These are phyloP conservation scores for Agapostemon virescens DNA, from an alignment of 2,888 invertebrate genomes.

Conservation along the genomic window DNA sequence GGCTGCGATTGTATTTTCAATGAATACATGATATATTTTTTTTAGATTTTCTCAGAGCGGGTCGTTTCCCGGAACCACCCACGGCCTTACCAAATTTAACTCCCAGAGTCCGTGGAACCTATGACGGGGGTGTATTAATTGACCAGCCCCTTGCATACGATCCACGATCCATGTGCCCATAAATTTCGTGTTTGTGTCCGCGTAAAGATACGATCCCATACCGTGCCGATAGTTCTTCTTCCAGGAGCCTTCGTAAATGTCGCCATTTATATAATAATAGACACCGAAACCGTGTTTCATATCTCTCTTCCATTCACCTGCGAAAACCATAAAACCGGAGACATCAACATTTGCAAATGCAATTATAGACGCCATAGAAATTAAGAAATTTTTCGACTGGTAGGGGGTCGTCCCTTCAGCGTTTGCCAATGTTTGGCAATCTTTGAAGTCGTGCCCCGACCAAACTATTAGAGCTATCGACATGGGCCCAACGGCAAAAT, in stretches of 20 bases:
- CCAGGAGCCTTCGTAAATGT: constrained; percentile 91
- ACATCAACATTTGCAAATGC: too few species aligned
- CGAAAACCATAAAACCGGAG: neutral
- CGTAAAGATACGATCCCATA: constrained; percentile 88
- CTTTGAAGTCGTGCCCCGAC: too few species aligned
- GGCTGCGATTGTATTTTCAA: constrained; percentile 78
- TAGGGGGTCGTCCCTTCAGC: too few species aligned
- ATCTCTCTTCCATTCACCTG: constrained; percentile 87
- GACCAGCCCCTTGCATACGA: constrained; percentile 87
- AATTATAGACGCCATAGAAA: neutral
- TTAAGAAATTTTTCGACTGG: too few species aligned
- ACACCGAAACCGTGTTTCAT: constrained; percentile 88
- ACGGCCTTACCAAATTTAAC: constrained; percentile 55
- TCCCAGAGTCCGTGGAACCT: constrained; percentile 88
- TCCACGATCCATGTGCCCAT: constrained; percentile 90
- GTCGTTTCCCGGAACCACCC: neutral
- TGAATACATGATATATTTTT: neutral
- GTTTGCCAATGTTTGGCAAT: too few species aligned
- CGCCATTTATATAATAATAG: constrained; percentile 88
- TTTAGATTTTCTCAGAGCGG: neutral
- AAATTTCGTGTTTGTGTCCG: constrained; percentile 83
- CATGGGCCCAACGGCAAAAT: too few species aligned
- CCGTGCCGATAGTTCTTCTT: constrained; percentile 88
- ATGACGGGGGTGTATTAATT: constrained; percentile 85
- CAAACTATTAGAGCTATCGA: too few species aligned